Evolutionary conservation across 2,797 vertebrate genomes (phyloP).

Genomic region (Leucoraja ocellata): DNA sequence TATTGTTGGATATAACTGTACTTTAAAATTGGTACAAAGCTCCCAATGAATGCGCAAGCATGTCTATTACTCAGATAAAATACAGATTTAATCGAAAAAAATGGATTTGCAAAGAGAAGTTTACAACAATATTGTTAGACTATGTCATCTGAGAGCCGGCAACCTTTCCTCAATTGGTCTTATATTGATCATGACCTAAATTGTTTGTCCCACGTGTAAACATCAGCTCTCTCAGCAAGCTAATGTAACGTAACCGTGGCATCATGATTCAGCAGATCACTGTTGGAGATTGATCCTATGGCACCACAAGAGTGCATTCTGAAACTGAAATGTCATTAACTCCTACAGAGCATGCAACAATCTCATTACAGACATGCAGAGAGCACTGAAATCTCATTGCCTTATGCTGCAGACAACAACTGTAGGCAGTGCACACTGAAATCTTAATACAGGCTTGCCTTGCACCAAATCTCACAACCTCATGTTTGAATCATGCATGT

Average conservation of each 20-base stretch:
- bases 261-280: background rate
- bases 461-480: background rate
- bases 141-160: background rate
- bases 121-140: background rate
- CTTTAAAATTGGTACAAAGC: background rate
- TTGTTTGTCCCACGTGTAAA: background rate
- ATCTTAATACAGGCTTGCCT: no score
- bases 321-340: background rate
- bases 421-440: background rate
- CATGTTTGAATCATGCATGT: background rate
- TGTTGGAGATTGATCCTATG: no score
- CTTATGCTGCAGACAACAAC: background rate
- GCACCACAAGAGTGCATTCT: background rate
- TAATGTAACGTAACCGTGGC: background rate
- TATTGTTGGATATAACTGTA: background rate
- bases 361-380: background rate
- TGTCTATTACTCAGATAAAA: no score
- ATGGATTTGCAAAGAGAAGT: background rate
- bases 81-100: background rate
- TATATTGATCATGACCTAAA: background rate
- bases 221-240: background rate
- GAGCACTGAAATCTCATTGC: background rate
- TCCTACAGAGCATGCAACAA: background rate
- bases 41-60: no score
- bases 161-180: background rate